These are phyloP conservation scores for Prionailurus bengalensis DNA, from an alignment of 2,113 vertebrate genomes.

Conservation along the genomic window DNA sequence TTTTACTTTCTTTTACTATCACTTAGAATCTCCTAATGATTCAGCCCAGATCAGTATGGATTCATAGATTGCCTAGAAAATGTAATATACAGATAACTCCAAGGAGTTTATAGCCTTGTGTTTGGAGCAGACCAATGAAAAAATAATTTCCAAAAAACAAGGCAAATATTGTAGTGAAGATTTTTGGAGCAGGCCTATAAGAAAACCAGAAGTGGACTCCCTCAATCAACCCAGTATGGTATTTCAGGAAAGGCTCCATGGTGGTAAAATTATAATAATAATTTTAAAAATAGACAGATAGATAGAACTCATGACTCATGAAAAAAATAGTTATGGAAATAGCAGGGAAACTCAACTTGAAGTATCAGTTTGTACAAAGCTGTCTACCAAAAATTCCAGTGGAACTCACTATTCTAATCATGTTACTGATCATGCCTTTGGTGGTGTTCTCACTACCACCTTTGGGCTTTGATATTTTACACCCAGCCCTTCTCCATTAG, in stretches of 20 bases:
- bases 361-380: not conserved
- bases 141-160: not conserved
- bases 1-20: not conserved
- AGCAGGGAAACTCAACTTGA: not conserved
- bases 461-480: not conserved
- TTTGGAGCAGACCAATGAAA: not conserved
- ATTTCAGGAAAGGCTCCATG: not conserved
- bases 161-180: not conserved
- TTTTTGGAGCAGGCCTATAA: not conserved
- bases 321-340: not conserved
- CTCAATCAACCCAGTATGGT: not conserved
- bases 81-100: not conserved
- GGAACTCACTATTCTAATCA: not conserved
- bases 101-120: not conserved
- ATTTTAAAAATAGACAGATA: not conserved
- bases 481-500: not conserved
- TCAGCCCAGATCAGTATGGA: not conserved
- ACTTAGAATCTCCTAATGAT: not conserved
- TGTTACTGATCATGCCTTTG: not conserved
- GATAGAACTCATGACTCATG: not conserved
- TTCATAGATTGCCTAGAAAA: not conserved
- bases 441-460: not conserved
- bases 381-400: not conserved
- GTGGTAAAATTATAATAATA: not conserved
- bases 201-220: not conserved